These are phyloP conservation scores for Tetramorium parvispinum DNA, from an alignment of 1,140 invertebrate species.

Conservation along the genomic window DNA sequence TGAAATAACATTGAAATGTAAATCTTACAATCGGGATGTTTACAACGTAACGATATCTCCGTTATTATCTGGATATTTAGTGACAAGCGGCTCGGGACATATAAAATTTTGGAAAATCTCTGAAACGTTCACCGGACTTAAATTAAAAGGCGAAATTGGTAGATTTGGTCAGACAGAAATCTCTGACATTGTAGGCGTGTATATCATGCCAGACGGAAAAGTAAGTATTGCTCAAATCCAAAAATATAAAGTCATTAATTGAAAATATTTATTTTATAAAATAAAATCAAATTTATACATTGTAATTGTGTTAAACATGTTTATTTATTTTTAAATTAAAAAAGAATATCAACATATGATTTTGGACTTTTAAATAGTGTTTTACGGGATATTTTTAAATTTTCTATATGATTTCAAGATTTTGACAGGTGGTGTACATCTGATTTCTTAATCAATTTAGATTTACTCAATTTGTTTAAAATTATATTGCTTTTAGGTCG, in stretches of 20 bases:
- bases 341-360: no score
- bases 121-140: slow-evolving; percentile 95
- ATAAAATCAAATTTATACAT: neutral
- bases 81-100: slow-evolving; percentile 91
- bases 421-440: neutral
- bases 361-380: no score
- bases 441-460: neutral
- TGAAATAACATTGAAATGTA: slow-evolving; percentile 90
- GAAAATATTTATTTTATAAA: no score
- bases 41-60: slow-evolving; percentile 92
- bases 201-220: slow-evolving; percentile 94
- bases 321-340: no score
- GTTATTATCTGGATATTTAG: slow-evolving; percentile 91
- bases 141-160: slow-evolving; percentile 93
- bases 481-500: slow-evolving; percentile 84
- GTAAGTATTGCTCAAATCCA: slow-evolving; percentile 80
- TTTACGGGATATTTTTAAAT: no score
- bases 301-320: no score
- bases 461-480: neutral
- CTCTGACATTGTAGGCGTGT: slow-evolving; percentile 93
- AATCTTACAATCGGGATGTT: slow-evolving; percentile 93
- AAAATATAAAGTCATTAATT: no score
- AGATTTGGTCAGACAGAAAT: slow-evolving; percentile 96
- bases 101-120: slow-evolving; percentile 98
- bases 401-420: neutral